Evolutionary conservation across 2,888 invertebrate genomes (phyloP).

Genomic region (Watsonalla cultraria): DNA sequence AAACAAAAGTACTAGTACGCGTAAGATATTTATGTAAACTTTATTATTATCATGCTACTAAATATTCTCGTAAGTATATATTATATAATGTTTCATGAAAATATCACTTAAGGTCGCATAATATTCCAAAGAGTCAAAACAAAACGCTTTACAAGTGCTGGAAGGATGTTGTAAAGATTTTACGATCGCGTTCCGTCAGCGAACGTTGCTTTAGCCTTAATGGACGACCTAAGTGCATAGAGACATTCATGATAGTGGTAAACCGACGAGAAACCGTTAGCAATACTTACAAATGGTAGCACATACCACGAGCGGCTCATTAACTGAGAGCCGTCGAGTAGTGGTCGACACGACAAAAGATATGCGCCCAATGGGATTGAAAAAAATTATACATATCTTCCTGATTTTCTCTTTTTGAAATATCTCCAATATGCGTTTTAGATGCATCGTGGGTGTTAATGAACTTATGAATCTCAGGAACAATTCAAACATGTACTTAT

Average conservation of each 20-base stretch:
- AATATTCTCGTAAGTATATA: no score
- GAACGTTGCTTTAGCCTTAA: conserved; percentile 71
- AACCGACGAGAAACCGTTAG: conserved; percentile 48
- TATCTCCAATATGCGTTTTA: no score
- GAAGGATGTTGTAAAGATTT: conserved; percentile 78
- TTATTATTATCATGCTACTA: no score
- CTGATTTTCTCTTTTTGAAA: no score
- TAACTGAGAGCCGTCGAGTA: conserved; percentile 30
- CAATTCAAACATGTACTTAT: no score
- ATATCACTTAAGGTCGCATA: conserved; percentile 55
- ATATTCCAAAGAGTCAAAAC: conserved; percentile 65
- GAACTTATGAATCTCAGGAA: no score
- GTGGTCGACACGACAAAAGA: background rate
- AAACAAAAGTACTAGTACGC: no score
- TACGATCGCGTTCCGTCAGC: conserved; percentile 74
- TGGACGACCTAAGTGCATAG: conserved; percentile 77
- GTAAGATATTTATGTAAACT: no score
- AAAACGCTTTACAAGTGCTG: conserved; percentile 76
- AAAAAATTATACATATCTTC: no score
- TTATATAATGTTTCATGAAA: conserved; percentile 22
- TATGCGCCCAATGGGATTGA: no score
- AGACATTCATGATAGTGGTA: conserved; percentile 71
- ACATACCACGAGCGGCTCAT: conserved; percentile 42
- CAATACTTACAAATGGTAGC: conserved; percentile 41
- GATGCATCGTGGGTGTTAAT: no score